Base-by-base conservation (phyloP, 2,113 vertebrate species). In the Neoarius graeffei region DNA sequence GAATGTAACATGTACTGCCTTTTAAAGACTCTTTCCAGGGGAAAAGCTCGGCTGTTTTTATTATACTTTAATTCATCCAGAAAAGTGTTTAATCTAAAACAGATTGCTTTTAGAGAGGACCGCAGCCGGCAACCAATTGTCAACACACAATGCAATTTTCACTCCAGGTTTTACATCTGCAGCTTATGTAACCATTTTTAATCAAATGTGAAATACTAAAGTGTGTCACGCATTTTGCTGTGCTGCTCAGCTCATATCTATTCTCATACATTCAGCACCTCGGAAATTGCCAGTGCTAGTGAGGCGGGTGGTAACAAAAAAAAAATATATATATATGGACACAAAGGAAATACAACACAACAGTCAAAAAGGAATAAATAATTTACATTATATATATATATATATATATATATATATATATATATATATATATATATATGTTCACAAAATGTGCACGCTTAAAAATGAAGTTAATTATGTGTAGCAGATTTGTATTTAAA, bases 1-100 rank as follows among this genome's bases (percentile, higher is more conserved):
- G 87, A 91, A 91, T 88, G 89, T 85, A 88, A 91, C 87, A 89
- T 81, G 69, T 64, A 83, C 81, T 82, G 76, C 67, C 76, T 88
- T 82, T 84, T 69, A 84, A 88, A 85, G 81, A 64, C 85, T 50
- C 86, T 87, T 91, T 85, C 88, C 82, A 82, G 66, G 54, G 88
- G 82, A 69, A 89, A 86, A 84, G 54, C 88, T 84, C 67, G 82
- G 80, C 87, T 83, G 80, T 87, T 90, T 87, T 85, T 90, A 88
- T 89, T 88, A 88, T 86, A 85, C 87, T 90, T 88, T 91, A 88
- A 91, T 90, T 92, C 87, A 91, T 86, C 86, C 89, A 88, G 88
- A 92, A 92, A 90, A 89, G 89, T 89, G 88, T 89, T 92, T 84
- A 83, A 90, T 90, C 89, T 91, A 89, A 90, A 88, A 86, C 89